Evolutionary conservation across 2,888 invertebrate species (phyloP), one percentile per base, ranked within the genome.

Genomic region (Dicranocentrus wangi): DNA sequence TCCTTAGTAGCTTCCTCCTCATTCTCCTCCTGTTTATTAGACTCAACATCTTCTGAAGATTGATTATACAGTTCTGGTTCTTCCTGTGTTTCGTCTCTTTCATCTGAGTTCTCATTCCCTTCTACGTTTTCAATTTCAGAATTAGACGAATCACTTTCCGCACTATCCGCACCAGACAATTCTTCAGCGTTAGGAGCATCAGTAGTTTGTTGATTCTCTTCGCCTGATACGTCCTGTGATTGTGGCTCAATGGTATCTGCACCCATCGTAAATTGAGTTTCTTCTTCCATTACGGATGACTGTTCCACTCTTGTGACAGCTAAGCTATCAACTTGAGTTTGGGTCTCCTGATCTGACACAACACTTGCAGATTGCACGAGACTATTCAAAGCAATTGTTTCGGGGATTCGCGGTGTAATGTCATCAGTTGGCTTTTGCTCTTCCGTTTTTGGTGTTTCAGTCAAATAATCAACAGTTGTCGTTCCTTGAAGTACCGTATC

Each of bases 401-500:
- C 61, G 8, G 61, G 61, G 8, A 61, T 61, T 39, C 32, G 27
- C 10, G 68, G 68, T 2, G 53, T 27, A 55, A 58, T 21, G 19
- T 55, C 70, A 39, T 70, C 70, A 32, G 32, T 58, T 7, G 70
- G 55, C 32, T 70, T 70, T 19, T 55, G 32, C 8, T 10, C 23
- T 25, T 58, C 58, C 10, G 76, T 68, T 68, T 76, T 76, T 25
- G 76, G 68, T 5, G 76, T 76, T 28, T 76, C 76, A 23, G 68
- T 17, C 21, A 76, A 60, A 66, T 76, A 76, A 1, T 73, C 55
- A 53, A 65, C 5, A 0, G 76, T 58, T 7, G 73, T 43, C 1
- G 55, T 58, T 19, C 76, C 68, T 23, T 76, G 68, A 25, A 76
- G 47, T n/a, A 76, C 47, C 15, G 76, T 76, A 17, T 76, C 76